These are phyloP conservation scores for Oscheius sp. DNA, from an alignment of 2,888 invertebrate species.

Conservation along the genomic window DNA sequence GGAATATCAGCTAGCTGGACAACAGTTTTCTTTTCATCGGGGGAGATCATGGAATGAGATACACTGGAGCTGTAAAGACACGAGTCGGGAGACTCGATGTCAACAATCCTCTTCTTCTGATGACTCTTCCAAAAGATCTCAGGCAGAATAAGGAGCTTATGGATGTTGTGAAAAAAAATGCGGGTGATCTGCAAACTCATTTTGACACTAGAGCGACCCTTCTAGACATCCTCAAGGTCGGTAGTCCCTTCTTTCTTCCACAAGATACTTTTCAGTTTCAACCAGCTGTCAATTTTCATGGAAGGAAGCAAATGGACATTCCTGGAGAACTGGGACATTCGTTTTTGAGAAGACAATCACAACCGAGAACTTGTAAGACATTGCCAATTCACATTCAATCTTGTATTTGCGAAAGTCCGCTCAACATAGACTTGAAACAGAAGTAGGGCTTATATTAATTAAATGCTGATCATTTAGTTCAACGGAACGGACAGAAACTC, in stretches of 20 bases:
- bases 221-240: not conserved
- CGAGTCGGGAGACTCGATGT: conserved; percentile 10
- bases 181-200: conserved; percentile 15
- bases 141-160: conserved; percentile 8
- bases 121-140: conserved; percentile 6
- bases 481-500: not conserved
- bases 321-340: conserved; percentile 9
- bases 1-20: not conserved
- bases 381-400: not conserved
- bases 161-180: not conserved
- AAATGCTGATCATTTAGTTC: not conserved
- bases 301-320: not conserved
- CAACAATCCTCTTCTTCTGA: conserved; percentile 5
- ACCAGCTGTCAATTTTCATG: not conserved
- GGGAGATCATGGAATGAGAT: conserved; percentile 13
- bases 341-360: not conserved
- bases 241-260: not conserved
- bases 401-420: not conserved
- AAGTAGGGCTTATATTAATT: not conserved
- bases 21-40: conserved; percentile 5
- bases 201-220: conserved; percentile 16
- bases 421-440: not conserved
- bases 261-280: not conserved
- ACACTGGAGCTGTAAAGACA: conserved; percentile 8
- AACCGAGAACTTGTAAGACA: not conserved